Conservation (phyloP, 2,113 vertebrate species). For the Xenus cinereus region DNA sequence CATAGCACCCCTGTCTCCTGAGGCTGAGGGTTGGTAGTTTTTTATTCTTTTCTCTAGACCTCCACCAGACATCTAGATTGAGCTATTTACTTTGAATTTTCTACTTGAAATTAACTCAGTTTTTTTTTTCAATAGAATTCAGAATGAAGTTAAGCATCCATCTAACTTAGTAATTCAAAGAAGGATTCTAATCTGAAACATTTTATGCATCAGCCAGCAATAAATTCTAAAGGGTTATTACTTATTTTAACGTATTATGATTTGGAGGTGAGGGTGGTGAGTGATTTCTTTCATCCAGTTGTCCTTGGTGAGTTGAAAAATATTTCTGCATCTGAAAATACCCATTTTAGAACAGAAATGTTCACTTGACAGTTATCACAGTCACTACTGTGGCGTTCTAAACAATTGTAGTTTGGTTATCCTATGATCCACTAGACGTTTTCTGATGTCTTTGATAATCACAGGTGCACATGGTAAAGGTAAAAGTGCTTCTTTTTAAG, state of each 20-base stretch:
- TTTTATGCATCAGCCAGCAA: neutral
- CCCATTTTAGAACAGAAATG: neutral
- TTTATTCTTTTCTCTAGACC: neutral
- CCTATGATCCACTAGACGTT: neutral
- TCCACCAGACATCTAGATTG: neutral
- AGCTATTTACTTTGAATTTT: neutral
- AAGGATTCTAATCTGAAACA: neutral
- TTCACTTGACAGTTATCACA: accelerated
- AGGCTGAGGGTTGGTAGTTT: neutral
- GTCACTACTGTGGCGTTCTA: neutral
- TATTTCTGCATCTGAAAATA: neutral
- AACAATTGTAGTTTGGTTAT: neutral
- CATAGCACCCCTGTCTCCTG: neutral
- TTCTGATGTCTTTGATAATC: neutral
- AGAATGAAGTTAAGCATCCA: neutral
- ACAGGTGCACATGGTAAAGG: neutral
- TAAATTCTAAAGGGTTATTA: neutral
- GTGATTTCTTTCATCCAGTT: neutral
- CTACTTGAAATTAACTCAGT: neutral
- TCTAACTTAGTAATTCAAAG: neutral
- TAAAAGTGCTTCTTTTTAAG: neutral
- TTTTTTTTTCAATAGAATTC: neutral
- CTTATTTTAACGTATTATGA: neutral
- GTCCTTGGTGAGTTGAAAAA: neutral
- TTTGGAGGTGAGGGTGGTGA: neutral